Percentiles rank a stretch among this genome's conserved stretches.
Evolutionary conservation across 2,888 invertebrate genomes (phyloP).

Genomic region (Pteria penguin): DNA sequence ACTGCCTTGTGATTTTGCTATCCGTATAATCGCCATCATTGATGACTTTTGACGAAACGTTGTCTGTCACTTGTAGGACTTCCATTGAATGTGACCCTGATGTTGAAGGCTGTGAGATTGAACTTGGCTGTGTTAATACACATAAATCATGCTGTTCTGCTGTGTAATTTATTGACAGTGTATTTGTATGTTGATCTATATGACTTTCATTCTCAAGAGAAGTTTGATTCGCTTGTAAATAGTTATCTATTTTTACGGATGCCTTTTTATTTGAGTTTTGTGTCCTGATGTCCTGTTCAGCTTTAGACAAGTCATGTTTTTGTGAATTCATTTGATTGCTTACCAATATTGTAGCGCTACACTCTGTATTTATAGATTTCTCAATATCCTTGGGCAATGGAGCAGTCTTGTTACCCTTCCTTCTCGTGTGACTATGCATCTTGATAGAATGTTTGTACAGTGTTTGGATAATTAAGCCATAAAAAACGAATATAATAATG

Average conservation of each 20-base stretch:
- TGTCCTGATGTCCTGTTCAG: background rate
- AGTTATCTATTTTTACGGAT: background rate
- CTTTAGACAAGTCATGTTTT: background rate
- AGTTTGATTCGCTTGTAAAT: background rate
- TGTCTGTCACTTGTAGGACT: background rate
- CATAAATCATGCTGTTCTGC: background rate
- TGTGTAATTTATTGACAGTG: background rate
- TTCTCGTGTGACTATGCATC: constrained; percentile 38
- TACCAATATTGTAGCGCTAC: background rate
- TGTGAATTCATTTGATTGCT: background rate
- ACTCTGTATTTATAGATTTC: background rate
- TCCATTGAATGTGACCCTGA: background rate
- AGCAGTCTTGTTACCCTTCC: constrained; percentile 15
- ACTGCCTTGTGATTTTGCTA: background rate
- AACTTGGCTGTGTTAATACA: background rate
- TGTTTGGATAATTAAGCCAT: constrained; percentile 50
- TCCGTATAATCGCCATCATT: too few relatives aligned
- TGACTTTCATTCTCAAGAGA: background rate
- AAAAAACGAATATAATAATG: constrained; percentile 46
- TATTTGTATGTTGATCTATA: background rate
- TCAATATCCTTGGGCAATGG: constrained; percentile 1
- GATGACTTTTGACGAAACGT: background rate
- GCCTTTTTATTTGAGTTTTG: background rate
- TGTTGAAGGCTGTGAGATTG: background rate
- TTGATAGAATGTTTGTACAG: constrained; percentile 48